phyloP scores from a whole-genome alignment of 2,888 invertebrate genomes.

The Dicroscelio sp. region DNA sequence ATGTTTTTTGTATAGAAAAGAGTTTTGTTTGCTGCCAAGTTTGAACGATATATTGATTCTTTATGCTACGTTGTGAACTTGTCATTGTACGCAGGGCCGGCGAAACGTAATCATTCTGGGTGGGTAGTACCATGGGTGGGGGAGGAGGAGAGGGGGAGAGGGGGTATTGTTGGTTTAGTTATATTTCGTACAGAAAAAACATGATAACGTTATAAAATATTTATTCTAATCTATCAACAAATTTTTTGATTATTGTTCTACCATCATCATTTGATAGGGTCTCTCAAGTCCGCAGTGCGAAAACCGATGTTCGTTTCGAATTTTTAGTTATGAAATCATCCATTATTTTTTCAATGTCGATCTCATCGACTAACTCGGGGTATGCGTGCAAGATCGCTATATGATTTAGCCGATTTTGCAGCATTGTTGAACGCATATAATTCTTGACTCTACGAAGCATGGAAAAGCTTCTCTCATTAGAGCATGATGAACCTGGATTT shows the following conservation, averaged over 20 bases:
- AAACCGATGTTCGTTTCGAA: no score
- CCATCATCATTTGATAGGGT: not conserved
- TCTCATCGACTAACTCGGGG: conserved; percentile 45
- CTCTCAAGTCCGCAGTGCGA: not conserved
- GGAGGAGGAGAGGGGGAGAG: not conserved
- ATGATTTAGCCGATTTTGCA: conserved; percentile 62
- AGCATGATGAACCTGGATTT: conserved; percentile 64
- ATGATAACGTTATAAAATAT: not conserved
- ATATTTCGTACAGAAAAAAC: not conserved
- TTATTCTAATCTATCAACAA: not conserved
- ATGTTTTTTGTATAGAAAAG: no score
- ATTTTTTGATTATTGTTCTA: no score
- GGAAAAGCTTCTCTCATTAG: conserved; percentile 64
- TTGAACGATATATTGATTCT: no score
- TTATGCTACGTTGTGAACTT: no score
- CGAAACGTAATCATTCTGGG: no score
- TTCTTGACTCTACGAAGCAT: conserved; percentile 61
- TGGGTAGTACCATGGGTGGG: not conserved
- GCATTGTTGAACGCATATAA: conserved; percentile 65
- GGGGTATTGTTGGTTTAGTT: not conserved
- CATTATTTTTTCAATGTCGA: no score
- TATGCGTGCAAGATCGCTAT: conserved; percentile 58
- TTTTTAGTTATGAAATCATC: not conserved
- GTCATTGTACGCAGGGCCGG: no score
- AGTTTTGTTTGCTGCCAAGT: no score